Percentiles rank a stretch among this genome's conserved stretches.
These are phyloP conservation scores for Steinernema carpocapsae DNA, from an alignment of 2,888 invertebrate genomes.

Conservation along the genomic window DNA sequence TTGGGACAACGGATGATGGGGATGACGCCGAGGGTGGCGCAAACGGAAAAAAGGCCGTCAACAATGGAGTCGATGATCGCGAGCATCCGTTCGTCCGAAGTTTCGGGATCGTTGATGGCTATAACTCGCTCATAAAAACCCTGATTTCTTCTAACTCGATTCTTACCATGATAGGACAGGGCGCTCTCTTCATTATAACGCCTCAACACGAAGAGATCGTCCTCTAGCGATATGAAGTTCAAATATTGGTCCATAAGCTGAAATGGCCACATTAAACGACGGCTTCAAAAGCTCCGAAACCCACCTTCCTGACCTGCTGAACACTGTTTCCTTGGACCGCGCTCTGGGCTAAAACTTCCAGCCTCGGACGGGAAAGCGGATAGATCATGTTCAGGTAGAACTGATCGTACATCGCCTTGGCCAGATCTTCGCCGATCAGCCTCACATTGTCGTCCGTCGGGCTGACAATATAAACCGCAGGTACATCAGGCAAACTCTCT, in stretches of 20 bases:
- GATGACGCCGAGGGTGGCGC: conserved; percentile 90
- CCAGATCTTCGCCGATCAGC: conserved; percentile 78
- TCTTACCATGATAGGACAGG: conserved; percentile 87
- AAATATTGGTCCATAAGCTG: conserved; percentile 95
- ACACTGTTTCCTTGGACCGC: conserved; percentile 88
- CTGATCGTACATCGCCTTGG: conserved; percentile 85
- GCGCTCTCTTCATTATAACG: conserved; percentile 89
- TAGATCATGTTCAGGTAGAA: conserved; percentile 95
- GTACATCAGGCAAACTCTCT: conserved; percentile 90
- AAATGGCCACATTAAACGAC: conserved; percentile 49
- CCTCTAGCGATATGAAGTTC: conserved; percentile 95
- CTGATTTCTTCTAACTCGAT: conserved; percentile 19
- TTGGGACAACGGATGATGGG: conserved; percentile 89
- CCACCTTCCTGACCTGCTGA: conserved; percentile 79
- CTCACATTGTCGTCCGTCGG: conserved; percentile 94
- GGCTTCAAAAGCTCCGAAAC: background rate
- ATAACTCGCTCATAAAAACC: conserved; percentile 20
- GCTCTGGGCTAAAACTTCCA: conserved; percentile 92
- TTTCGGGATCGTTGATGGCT: conserved; percentile 64
- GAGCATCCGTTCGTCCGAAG: conserved; percentile 91
- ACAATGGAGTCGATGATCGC: conserved; percentile 89
- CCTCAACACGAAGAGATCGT: conserved; percentile 82
- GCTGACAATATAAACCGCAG: conserved; percentile 95
- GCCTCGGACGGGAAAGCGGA: conserved; percentile 78
- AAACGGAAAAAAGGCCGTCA: conserved; percentile 93